Conservation (phyloP, 2,888 invertebrate species). For the Beris morrisii region DNA sequence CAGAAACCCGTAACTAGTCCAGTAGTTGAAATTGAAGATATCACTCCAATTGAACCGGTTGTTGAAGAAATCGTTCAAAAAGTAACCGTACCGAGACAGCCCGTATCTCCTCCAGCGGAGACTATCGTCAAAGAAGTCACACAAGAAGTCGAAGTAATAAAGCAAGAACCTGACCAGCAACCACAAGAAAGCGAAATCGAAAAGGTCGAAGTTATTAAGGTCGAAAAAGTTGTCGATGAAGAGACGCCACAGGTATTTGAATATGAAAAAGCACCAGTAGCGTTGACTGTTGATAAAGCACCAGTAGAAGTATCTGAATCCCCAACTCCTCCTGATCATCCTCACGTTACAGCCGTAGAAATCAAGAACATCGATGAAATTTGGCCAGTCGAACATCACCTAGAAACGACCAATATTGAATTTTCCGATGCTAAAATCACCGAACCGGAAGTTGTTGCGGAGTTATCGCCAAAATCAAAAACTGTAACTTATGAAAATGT, state of each 20-base stretch:
- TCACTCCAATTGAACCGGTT: background rate
- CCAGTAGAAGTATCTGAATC: constrained; percentile 47
- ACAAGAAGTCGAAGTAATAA: background rate
- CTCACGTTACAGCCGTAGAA: constrained; percentile 18
- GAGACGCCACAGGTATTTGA: constrained; percentile 55
- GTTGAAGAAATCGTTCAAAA: background rate
- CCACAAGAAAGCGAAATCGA: constrained; percentile 27
- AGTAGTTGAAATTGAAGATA: background rate
- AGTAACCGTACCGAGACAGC: background rate
- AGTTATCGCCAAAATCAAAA: constrained; percentile 34
- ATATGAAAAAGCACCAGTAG: constrained; percentile 55
- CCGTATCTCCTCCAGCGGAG: background rate
- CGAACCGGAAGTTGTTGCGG: constrained; percentile 36
- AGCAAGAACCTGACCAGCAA: constrained; percentile 14
- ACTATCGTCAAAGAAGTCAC: background rate
- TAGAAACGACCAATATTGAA: constrained; percentile 44
- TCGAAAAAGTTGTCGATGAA: constrained; percentile 38
- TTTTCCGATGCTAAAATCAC: constrained; percentile 40
- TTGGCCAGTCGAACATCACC: constrained; percentile 52
- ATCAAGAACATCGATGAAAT: constrained; percentile 48
- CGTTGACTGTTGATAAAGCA: constrained; percentile 52
- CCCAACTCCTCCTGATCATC: constrained; percentile 36
- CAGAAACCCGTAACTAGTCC: background rate
- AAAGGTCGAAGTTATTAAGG: constrained; percentile 31
- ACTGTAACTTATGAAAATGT: constrained; percentile 34